phyloP scores from a whole-genome alignment of 2,797 vertebrate species.

The Mormyrus hasselquistii region DNA sequence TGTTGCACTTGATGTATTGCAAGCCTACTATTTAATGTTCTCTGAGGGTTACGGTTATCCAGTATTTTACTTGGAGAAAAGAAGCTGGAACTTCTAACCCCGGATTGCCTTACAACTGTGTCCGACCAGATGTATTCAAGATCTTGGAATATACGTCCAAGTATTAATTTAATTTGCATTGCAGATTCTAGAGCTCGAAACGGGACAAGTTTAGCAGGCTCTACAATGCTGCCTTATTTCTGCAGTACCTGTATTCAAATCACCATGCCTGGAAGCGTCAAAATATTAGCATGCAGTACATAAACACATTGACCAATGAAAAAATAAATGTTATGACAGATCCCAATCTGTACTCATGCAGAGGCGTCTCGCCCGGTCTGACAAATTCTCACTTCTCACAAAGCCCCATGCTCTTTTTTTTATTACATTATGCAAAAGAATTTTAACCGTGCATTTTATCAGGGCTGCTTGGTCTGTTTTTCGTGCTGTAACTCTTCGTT shows the following conservation, averaged over 20 bases:
- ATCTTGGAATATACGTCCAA: neutral
- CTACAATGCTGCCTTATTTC: neutral
- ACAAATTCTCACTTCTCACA: slow-evolving; percentile 11
- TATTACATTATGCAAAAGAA: slow-evolving; percentile 10
- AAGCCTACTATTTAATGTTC: neutral
- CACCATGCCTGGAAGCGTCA: neutral
- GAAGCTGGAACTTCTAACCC: neutral
- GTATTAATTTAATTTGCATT: neutral
- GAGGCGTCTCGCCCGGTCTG: slow-evolving; percentile 2
- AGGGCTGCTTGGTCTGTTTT: neutral
- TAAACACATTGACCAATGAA: slow-evolving; percentile 10
- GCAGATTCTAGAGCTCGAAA: neutral
- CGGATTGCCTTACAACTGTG: neutral
- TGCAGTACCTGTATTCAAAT: neutral
- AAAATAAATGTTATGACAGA: slow-evolving; percentile 15
- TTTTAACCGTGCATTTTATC: neutral
- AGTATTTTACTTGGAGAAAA: slow-evolving; percentile 3
- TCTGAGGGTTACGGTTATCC: neutral
- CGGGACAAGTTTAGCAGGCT: neutral
- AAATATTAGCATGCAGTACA: neutral
- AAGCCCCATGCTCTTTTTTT: neutral
- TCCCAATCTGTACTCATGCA: neutral
- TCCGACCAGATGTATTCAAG: neutral
- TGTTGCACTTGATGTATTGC: neutral
- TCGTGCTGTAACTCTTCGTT: neutral